These are phyloP conservation scores for Lamellibrachia satsuma DNA, from an alignment of 2,888 invertebrate genomes.

Conservation along the genomic window DNA sequence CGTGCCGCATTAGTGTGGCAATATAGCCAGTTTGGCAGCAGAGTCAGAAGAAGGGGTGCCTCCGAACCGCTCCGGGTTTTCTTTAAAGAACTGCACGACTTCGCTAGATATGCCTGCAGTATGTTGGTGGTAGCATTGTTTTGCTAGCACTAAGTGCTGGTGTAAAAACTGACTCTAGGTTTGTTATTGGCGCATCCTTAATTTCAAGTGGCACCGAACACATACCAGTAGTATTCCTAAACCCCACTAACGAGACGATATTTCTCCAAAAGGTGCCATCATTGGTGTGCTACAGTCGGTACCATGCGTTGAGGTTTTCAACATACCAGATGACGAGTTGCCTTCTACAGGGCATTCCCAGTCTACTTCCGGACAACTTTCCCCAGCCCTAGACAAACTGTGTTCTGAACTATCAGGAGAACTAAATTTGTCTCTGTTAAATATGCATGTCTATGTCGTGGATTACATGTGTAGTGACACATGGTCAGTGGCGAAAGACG, in stretches of 20 bases:
- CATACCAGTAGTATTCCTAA: neutral
- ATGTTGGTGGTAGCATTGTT: neutral
- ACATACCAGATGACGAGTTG: too few relatives aligned
- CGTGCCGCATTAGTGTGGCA: too few relatives aligned
- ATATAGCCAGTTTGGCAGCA: too few relatives aligned
- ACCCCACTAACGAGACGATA: neutral
- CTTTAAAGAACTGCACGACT: too few relatives aligned
- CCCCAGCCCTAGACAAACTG: neutral
- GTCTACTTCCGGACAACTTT: neutral
- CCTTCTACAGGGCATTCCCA: too few relatives aligned
- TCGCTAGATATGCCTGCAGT: neutral
- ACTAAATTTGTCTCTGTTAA: neutral
- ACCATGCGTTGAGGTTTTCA: neutral
- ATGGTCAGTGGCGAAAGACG: too few relatives aligned
- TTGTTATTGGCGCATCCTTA: neutral
- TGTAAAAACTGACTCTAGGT: neutral
- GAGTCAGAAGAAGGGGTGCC: too few relatives aligned
- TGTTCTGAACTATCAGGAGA: neutral
- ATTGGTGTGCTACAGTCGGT: neutral
- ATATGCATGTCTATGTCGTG: too few relatives aligned
- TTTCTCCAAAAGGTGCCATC: neutral
- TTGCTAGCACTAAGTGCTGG: neutral
- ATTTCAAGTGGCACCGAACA: neutral
- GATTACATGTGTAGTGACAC: too few relatives aligned
- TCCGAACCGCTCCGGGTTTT: too few relatives aligned